These are phyloP conservation scores for Sesia bembeciformis DNA, from an alignment of 2,888 invertebrate species.

Conservation along the genomic window DNA sequence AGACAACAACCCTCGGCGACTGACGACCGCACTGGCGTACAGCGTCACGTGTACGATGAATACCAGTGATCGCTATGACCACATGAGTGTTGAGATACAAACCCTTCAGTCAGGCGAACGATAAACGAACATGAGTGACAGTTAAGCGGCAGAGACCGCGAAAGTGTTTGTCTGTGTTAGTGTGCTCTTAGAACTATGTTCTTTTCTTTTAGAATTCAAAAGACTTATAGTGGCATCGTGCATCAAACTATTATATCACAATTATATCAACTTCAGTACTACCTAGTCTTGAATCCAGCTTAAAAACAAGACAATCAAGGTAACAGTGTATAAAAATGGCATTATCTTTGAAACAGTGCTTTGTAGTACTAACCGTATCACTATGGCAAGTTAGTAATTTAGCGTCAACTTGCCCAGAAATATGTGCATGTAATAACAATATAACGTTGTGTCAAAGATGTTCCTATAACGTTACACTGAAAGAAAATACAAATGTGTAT, in stretches of 20 bases:
- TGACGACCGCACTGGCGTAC: not conserved
- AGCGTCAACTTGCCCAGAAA: slow-evolving; percentile 41
- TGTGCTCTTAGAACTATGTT: slow-evolving; percentile 50
- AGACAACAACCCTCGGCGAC: slow-evolving; percentile 8
- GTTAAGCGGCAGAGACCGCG: slow-evolving; percentile 25
- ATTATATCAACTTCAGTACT: slow-evolving; percentile 31
- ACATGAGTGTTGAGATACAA: not conserved
- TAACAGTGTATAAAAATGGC: slow-evolving; percentile 42
- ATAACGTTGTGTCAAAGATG: slow-evolving; percentile 40
- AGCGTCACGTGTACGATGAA: not conserved
- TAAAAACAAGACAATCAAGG: slow-evolving; percentile 19
- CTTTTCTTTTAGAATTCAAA: slow-evolving; percentile 28
- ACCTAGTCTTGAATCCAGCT: slow-evolving; percentile 54
- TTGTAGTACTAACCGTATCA: slow-evolving; percentile 47
- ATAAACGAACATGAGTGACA: slow-evolving; percentile 36
- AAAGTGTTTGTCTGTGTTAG: slow-evolving; percentile 37
- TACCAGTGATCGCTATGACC: not conserved
- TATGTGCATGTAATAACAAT: slow-evolving; percentile 37
- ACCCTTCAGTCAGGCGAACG: slow-evolving; percentile 14
- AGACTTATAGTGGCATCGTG: slow-evolving; percentile 33
- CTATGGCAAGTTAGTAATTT: slow-evolving; percentile 46
- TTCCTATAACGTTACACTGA: slow-evolving; percentile 47
- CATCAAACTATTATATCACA: slow-evolving; percentile 33
- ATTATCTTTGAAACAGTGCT: slow-evolving; percentile 34
- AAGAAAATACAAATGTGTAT: slow-evolving; percentile 35